Evolutionary conservation across 2,888 invertebrate genomes (phyloP), one percentile per base, ranked within the genome.

Genomic region (Oscheius sp.): DNA sequence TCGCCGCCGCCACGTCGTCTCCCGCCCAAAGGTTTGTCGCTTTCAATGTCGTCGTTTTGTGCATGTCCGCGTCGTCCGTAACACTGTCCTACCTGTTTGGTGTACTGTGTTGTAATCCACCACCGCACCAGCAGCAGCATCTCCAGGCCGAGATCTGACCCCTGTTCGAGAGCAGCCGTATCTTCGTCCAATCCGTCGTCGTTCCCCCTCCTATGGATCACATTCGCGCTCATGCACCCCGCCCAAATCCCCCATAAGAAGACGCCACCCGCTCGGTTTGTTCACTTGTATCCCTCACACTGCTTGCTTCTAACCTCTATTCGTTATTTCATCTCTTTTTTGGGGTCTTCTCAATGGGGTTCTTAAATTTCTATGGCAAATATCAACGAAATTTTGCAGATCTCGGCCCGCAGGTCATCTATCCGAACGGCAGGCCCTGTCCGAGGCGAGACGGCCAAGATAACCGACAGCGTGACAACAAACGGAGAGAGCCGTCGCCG

Each of bases 361-460:
- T 3, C 4, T 7, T 42, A 42, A 3, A 42, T 42, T 42, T 42
- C 7, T 5, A 42, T 7, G 42, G 7, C 3, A 42, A 42, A 5
- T 5, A 42, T 0, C 42, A 3, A 3, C 42, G 7, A 42, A 42
- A 42, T 57, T 5, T 57, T 78, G 35, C 63, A 79, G 79, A 79
- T 42, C 72, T 79, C 37, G 79, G 79, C 1, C 79, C 79, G 7
- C 79, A 79, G 62, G 74, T 74, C n/a, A 76, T 77, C 58, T 79
- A 79, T 65, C 79, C 79, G 37, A 55, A 68, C 13, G 77, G 70
- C 32, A 71, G 68, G 2, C 71, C 66, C 7, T 59, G 58, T 58
- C 59, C 60, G 21, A 70, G 50, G 13, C 9, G 53, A 53, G 60
- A n/a, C 51, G 59, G 57, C 48, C 13, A 50, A 58, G 47, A 65